Percentiles rank a stretch among this genome's conserved stretches.
These are phyloP conservation scores for Entelurus aequoreus DNA, from an alignment of 2,113 vertebrate species.

Conservation along the genomic window DNA sequence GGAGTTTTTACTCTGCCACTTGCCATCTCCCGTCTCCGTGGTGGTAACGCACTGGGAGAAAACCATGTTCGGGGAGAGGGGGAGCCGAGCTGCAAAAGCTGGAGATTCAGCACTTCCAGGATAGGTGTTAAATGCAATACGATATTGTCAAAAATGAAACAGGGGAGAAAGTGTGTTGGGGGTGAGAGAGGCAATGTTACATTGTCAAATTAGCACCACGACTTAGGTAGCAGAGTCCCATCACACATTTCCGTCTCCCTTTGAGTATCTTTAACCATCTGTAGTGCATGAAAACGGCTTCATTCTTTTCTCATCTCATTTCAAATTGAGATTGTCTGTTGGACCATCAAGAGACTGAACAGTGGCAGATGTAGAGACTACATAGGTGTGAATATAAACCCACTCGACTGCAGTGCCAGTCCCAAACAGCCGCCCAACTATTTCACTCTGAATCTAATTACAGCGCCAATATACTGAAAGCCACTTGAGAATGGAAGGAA, in stretches of 20 bases:
- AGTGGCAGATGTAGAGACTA: constrained; percentile 60
- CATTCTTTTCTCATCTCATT: constrained; percentile 63
- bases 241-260: constrained; percentile 56
- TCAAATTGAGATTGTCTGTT: constrained; percentile 65
- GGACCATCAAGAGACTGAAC: constrained; percentile 59
- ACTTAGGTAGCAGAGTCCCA: constrained; percentile 60
- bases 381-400: constrained; percentile 64
- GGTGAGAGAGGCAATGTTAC: constrained; percentile 50
- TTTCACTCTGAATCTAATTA: constrained; percentile 70
- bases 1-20: constrained; percentile 59
- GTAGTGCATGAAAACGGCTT: constrained; percentile 60
- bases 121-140: constrained; percentile 73
- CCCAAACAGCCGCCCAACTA: constrained; percentile 58
- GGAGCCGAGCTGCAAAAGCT: constrained; percentile 50
- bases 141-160: constrained; percentile 57
- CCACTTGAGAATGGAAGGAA: constrained; percentile 54
- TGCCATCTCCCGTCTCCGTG: constrained; percentile 49
- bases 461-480: constrained; percentile 51
- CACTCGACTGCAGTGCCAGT: constrained; percentile 50
- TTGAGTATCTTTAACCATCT: constrained; percentile 70
- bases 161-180: constrained; percentile 7
- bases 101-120: constrained; percentile 62
- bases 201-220: constrained; percentile 63
- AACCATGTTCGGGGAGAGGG: constrained; percentile 49
- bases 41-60: constrained; percentile 49